A percentile compares a stretch with the other conserved stretches of the same genome.
Evolutionary conservation across 2,113 vertebrate species (phyloP).

Genomic region (Cephalopterus ornatus): DNA sequence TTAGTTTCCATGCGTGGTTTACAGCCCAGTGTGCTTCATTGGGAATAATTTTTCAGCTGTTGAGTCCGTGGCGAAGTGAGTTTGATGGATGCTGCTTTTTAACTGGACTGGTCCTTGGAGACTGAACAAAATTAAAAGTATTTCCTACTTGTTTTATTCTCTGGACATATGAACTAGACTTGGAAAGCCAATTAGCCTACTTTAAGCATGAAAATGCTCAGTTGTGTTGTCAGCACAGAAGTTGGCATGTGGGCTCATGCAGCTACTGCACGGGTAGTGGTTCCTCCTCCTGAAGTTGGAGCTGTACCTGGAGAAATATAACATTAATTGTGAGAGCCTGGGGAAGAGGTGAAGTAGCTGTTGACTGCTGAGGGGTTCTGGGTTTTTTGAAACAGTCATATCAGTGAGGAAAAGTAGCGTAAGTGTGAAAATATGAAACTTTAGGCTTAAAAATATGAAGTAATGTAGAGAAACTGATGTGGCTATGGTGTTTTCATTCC

Average conservation of each 20-base stretch:
- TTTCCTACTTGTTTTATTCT: constrained; percentile 9
- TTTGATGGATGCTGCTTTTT: not conserved
- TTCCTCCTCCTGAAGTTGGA: not conserved
- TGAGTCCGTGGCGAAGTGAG: not conserved
- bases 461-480: not conserved
- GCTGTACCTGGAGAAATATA: not conserved
- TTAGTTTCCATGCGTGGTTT: not conserved
- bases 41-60: not conserved
- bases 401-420: not conserved
- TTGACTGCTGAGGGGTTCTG: not conserved
- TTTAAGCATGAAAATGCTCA: not conserved
- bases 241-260: not conserved
- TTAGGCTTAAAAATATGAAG: not conserved
- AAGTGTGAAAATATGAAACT: not conserved
- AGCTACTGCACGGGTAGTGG: not conserved
- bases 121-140: not conserved
- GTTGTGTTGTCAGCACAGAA: not conserved
- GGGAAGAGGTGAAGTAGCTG: not conserved
- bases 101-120: not conserved
- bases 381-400: not conserved
- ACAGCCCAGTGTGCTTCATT: not conserved
- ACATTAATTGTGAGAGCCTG: not conserved
- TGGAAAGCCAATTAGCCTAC: constrained; percentile 30
- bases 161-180: not conserved
- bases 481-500: not conserved